Evolutionary conservation across 2,113 vertebrate genomes (phyloP).

Genomic region (Machaerirhynchus nigripectus): DNA sequence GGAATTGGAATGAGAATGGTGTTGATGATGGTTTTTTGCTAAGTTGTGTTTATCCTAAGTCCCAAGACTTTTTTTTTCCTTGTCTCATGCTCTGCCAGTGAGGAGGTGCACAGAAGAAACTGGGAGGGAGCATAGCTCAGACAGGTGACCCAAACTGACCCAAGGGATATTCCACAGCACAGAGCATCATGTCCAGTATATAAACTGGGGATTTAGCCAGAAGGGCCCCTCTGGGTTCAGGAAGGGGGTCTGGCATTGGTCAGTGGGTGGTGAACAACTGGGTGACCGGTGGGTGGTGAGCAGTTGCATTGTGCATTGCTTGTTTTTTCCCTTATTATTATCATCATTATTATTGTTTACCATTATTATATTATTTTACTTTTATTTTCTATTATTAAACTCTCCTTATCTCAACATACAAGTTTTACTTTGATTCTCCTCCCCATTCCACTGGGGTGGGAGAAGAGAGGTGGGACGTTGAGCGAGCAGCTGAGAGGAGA

Average conservation of each 20-base stretch:
- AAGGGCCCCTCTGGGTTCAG: not conserved
- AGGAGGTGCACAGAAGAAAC: not conserved
- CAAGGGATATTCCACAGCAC: not conserved
- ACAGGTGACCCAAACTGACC: not conserved
- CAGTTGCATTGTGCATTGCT: not conserved
- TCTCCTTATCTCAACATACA: not conserved
- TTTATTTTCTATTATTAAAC: not conserved
- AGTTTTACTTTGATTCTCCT: not conserved
- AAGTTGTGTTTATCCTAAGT: not conserved
- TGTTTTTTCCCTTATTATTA: not conserved
- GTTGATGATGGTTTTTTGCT: not conserved
- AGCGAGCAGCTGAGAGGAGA: rapidly evolving
- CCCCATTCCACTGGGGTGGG: not conserved
- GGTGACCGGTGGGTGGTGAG: not conserved
- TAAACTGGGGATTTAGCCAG: not conserved
- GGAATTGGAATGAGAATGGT: not conserved
- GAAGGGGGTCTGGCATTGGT: not conserved
- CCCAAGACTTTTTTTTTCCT: not conserved
- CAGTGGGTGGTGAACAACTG: not conserved
- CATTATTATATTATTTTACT: not conserved
- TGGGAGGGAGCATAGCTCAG: not conserved
- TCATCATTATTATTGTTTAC: not conserved
- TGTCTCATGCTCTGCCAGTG: not conserved
- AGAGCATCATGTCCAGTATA: rapidly evolving
- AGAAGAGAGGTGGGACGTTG: not conserved